These are phyloP conservation scores for Watsonalla cultraria DNA, from an alignment of 2,888 invertebrate species.

Conservation along the genomic window DNA sequence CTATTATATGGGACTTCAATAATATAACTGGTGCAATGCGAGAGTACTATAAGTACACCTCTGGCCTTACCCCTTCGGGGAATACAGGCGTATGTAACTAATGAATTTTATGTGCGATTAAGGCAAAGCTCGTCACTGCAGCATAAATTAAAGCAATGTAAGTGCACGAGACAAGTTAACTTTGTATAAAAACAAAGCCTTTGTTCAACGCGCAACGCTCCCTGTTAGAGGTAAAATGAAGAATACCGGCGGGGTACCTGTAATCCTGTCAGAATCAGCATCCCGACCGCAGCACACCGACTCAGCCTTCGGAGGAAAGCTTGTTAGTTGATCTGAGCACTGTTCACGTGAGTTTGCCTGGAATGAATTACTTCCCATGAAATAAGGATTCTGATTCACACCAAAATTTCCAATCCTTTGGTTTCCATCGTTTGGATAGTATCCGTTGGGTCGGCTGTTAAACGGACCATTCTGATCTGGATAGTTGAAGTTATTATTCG, in stretches of 20 bases:
- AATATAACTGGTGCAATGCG: too few relatives aligned
- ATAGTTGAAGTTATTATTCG: not conserved
- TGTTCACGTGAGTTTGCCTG: constrained; percentile 23
- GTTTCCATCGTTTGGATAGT: not conserved
- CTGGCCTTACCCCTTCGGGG: too few relatives aligned
- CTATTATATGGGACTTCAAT: too few relatives aligned
- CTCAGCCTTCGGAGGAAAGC: constrained; percentile 47
- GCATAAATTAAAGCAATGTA: constrained; percentile 1
- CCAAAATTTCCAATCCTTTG: not conserved
- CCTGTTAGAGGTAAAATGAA: constrained; percentile 15
- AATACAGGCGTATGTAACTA: too few relatives aligned
- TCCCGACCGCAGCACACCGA: constrained; percentile 62
- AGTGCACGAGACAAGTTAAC: constrained; percentile 8
- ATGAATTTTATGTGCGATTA: too few relatives aligned
- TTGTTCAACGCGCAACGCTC: constrained; percentile 20
- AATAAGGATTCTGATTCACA: constrained; percentile 1
- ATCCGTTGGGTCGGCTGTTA: not conserved
- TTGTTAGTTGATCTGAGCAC: constrained; percentile 38
- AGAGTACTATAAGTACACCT: too few relatives aligned
- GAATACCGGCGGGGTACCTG: constrained; percentile 33
- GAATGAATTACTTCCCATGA: constrained; percentile 9
- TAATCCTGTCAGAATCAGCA: constrained; percentile 45
- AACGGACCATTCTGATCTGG: not conserved
- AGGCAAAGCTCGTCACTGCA: constrained; percentile 4
- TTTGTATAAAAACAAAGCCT: constrained; percentile 16